Percentiles rank a stretch among this genome's conserved stretches.
These are phyloP conservation scores for Actinia equina DNA, from an alignment of 64 coral and sea anemone genomes.

Conservation along the genomic window DNA sequence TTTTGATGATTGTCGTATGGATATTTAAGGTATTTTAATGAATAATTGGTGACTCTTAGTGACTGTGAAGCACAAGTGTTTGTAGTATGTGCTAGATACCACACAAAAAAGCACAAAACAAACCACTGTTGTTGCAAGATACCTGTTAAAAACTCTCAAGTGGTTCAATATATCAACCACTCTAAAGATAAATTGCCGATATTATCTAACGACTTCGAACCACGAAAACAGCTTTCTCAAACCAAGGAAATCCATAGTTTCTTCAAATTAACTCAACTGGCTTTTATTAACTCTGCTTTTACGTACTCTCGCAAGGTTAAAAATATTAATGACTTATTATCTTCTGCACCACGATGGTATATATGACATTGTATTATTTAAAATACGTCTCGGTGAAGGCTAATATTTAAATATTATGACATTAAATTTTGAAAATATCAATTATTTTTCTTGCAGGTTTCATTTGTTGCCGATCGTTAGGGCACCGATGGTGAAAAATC, in stretches of 20 bases:
- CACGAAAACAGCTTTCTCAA: neutral
- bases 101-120: neutral
- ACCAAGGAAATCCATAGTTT: neutral
- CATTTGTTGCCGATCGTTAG: neutral
- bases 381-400: neutral
- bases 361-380: neutral
- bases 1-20: constrained; percentile 7
- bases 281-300: neutral
- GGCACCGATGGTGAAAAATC: neutral
- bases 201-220: neutral
- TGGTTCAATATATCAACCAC: neutral
- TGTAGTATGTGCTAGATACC: neutral
- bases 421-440: neutral
- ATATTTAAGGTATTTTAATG: neutral
- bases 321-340: neutral
- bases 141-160: neutral
- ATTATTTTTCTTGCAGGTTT: constrained; percentile 6
- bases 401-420: neutral
- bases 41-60: neutral
- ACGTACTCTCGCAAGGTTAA: neutral
- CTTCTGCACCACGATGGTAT: neutral
- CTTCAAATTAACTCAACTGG: neutral
- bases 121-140: neutral
- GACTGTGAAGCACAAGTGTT: neutral
- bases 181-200: neutral